Conservation (phyloP, 2,888 invertebrate species). For the Drosophila sordidula region DNA sequence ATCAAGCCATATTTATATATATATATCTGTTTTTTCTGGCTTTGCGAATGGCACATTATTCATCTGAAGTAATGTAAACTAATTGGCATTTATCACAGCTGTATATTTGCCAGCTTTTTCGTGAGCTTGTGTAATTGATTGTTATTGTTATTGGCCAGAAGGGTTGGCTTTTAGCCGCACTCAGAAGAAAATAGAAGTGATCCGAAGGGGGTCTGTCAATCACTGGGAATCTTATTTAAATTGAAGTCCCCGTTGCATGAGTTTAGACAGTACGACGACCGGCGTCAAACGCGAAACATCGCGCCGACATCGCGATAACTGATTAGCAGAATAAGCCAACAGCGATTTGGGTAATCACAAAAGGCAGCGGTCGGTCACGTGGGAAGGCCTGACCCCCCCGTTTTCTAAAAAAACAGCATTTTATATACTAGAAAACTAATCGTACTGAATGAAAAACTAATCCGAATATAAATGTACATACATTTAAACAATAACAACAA, state of each 20-base stretch:
- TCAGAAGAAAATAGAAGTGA: neutral
- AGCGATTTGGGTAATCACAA: conserved; percentile 1
- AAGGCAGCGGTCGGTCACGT: neutral
- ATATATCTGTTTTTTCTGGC: neutral
- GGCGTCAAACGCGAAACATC: conserved; percentile 62
- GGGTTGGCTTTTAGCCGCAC: neutral
- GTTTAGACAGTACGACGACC: conserved; percentile 41
- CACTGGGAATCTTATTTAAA: conserved; percentile 38
- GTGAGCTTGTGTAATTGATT: neutral
- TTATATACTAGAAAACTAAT: conserved; percentile 3
- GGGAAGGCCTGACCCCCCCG: neutral
- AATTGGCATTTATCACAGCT: conserved; percentile 5
- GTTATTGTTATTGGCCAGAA: conserved; percentile 6
- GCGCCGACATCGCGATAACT: conserved; percentile 26
- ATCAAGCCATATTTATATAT: neutral
- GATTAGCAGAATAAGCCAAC: conserved; percentile 32
- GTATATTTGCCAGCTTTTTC: neutral
- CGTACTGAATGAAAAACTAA: conserved; percentile 8
- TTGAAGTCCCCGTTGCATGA: conserved; percentile 18
- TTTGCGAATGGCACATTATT: neutral
- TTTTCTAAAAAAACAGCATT: neutral
- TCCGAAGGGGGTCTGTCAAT: neutral
- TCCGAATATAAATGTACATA: neutral
- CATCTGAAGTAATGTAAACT: conserved; percentile 4
- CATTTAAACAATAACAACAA: conserved; percentile 16